Conservation (phyloP, 2,888 invertebrate genomes). For the Xylota sylvarum region DNA sequence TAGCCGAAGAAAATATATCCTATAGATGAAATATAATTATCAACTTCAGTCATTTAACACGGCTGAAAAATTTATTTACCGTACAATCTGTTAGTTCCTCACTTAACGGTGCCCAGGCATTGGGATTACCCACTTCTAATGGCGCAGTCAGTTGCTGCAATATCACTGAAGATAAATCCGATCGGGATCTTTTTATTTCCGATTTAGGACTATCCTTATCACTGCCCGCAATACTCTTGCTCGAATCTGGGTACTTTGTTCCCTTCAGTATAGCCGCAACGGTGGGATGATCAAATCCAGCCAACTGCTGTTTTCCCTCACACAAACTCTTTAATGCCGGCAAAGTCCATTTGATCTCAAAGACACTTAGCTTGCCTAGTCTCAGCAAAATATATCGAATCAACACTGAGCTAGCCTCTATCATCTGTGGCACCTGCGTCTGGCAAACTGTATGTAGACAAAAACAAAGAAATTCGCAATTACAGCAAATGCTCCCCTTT, state of each 20-base stretch:
- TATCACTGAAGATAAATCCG: constrained; percentile 90
- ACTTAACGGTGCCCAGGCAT: constrained; percentile 84
- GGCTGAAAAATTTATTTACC: constrained; percentile 80
- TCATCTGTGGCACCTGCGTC: constrained; percentile 88
- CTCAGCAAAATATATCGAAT: constrained; percentile 87
- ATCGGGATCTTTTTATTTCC: constrained; percentile 87
- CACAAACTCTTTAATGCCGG: constrained; percentile 90
- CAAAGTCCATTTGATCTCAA: constrained; percentile 87
- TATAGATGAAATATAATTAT: constrained; percentile 82
- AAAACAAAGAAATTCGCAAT: constrained; percentile 86
- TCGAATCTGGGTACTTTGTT: constrained; percentile 88
- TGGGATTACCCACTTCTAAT: constrained; percentile 86
- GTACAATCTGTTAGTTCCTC: constrained; percentile 85
- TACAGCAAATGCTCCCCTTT: neutral
- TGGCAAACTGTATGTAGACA: constrained; percentile 86
- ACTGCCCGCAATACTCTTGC: constrained; percentile 84
- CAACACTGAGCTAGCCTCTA: constrained; percentile 89
- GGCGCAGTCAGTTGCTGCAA: constrained; percentile 91
- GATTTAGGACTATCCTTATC: constrained; percentile 87
- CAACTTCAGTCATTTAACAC: too few relatives aligned
- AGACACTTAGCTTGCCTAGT: constrained; percentile 83
- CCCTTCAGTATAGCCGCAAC: constrained; percentile 92
- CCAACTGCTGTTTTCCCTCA: constrained; percentile 87
- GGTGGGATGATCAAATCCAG: constrained; percentile 89
- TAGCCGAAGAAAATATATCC: constrained; percentile 92